Evolutionary conservation across 1,140 invertebrate genomes (phyloP), one percentile per base, ranked within the genome.

Genomic region (Stegodyphus dumicola): DNA sequence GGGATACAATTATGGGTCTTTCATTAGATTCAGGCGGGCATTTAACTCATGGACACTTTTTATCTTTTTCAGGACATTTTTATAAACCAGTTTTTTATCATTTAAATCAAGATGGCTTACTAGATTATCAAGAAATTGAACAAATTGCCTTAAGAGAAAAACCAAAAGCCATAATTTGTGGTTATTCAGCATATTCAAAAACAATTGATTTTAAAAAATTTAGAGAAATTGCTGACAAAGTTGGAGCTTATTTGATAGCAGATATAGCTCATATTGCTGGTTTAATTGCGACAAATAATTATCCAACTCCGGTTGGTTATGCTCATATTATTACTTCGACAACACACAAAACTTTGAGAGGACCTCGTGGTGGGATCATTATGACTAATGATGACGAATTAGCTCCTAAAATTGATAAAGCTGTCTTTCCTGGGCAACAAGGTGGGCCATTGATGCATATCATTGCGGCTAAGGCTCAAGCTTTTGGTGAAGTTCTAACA

Each of bases 181-280:
- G 80, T n/a, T 15, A 7, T 53, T 84, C 80, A 53, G 69, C 80
- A 33, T 84, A 84, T 48, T 13, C 80, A 3, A 15, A 17, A 2
- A 49, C 64, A 18, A 84, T 84, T n/a, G 60, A 84, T 48, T 84
- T 49, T 6, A n/a, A 13, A 13, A 33, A 52, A 6, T 11, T 84
- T 15, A 52, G 69, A 5, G 56, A 74, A 6, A 74, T 84, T 18
- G 80, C 80, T 15, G 70, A 84, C 13, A 64, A 10, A 9, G 80
- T 84, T 7, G 80, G 71, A 7, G 80, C 80, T 13, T 9, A 11
- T 67, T 54, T 75, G 13, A 9, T 84, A 9, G 80, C 33, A 2
- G 80, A 84, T 15, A 84, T 84, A n/a, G 80, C 80, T 6, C 80
- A 84, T 49, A n/a, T 60, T 51, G 80, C 80, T 2, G 80, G 80